These are phyloP conservation scores for Tichodroma muraria DNA, from an alignment of 2,113 vertebrate species.

Conservation along the genomic window DNA sequence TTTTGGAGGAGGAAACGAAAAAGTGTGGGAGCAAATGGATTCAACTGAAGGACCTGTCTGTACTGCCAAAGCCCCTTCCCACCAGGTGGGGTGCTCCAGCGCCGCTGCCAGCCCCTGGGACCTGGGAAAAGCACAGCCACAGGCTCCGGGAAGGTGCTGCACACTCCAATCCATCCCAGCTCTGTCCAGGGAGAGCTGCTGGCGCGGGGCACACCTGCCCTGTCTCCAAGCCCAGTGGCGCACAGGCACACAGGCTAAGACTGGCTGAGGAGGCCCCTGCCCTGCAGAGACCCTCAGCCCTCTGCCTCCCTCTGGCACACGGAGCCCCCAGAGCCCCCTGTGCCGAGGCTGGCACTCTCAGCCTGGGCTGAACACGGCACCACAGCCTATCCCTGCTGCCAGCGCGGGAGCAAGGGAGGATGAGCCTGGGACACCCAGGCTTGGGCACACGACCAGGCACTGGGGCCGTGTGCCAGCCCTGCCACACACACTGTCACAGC, in stretches of 20 bases:
- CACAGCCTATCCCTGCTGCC: background rate
- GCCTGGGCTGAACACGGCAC: accelerated
- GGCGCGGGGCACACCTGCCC: background rate
- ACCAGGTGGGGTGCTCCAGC: background rate
- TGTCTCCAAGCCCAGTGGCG: accelerated
- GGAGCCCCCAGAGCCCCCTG: accelerated
- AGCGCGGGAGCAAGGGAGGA: background rate
- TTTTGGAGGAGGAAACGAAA: background rate
- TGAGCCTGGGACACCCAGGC: background rate
- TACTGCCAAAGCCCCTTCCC: background rate
- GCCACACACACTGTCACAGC: accelerated
- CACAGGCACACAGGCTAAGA: background rate
- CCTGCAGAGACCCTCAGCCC: background rate
- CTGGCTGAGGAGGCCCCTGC: accelerated
- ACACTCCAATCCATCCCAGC: background rate
- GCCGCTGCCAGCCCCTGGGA: accelerated
- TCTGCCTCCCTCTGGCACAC: background rate
- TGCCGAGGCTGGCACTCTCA: accelerated
- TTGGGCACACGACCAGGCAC: background rate
- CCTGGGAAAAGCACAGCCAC: background rate
- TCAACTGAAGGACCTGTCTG: background rate
- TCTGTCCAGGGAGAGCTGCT: background rate
- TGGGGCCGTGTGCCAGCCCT: background rate
- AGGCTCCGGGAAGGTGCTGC: accelerated
- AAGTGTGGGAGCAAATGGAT: background rate